Base-by-base conservation (phyloP, 30 jellyfish, hydroid and myxozoan species). In the Aurelia sp. region DNA sequence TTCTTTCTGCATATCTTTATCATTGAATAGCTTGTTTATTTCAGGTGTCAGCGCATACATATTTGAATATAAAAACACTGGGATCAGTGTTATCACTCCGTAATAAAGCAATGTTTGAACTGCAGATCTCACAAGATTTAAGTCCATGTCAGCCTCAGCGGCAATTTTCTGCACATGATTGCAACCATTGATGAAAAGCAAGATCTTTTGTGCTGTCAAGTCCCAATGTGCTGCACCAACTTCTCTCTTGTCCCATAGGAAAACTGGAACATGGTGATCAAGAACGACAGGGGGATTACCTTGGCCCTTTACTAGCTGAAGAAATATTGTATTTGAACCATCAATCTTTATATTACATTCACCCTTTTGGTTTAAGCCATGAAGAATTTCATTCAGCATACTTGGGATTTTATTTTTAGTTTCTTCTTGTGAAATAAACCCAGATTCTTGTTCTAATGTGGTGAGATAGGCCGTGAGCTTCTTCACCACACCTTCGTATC, bases 191-290 rank as follows among this genome's bases (percentile, higher is more conserved):
- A 92, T 92, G 50, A 60, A 80, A 21, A 91, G 97, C 51, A 92
- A 58, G 21, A 92, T 79, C 53, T 85, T 84, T 73, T 92, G 97
- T 4, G 98, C 96, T 18, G 95, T 92, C 41, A 92, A 89, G 73
- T 92, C 97, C 98, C 98, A 92, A 65, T 92, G 98, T 61, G 94
- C 81, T 33, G 96, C 85, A n/a, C 55, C 75, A 7, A 92, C 78
- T 21, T 96, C 97, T 20, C 79, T 40, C 59, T 87, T 81, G 62
- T 79, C 89, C 98, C 98, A 92, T 33, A 81, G 65, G 18, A 92
- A 92, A 18, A 92, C 91, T 2, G 98, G 98, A 20, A 92, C 98
- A 50, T 92, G 95, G 51, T 92, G 90, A 80, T 92, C 98, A 17
- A 73, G 65, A 35, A 92, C 98, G 30, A 68, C 63, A 6, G 98